These are phyloP conservation scores for Coreoperca whiteheadi DNA, from an alignment of 2,113 vertebrate genomes.

Conservation along the genomic window DNA sequence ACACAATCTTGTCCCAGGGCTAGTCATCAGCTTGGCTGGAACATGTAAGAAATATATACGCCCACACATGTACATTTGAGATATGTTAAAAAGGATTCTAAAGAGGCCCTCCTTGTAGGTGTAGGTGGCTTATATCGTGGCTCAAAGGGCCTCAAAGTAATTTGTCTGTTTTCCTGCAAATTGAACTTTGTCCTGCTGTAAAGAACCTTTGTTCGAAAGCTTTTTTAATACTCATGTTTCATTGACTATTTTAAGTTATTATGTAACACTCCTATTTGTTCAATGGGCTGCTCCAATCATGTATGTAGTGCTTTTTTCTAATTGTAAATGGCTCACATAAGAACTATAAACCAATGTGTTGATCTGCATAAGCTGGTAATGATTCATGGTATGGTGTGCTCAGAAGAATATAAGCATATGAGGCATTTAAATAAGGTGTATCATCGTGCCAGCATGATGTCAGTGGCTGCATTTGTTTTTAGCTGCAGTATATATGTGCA, in stretches of 20 bases:
- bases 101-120: conserved; percentile 53
- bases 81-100: conserved; percentile 58
- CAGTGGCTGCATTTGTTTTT: conserved; percentile 53
- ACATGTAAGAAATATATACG: conserved; percentile 64
- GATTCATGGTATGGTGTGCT: conserved; percentile 56
- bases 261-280: conserved; percentile 49
- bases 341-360: conserved; percentile 45
- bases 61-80: conserved; percentile 69
- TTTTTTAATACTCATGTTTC: conserved; percentile 58
- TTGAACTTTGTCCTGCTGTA: conserved; percentile 54
- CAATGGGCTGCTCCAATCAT: conserved; percentile 39
- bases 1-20: conserved; percentile 75
- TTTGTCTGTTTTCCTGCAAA: conserved; percentile 46
- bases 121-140: conserved; percentile 43
- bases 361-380: conserved; percentile 70
- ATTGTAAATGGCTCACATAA: conserved; percentile 61
- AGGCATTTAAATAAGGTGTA: conserved; percentile 50
- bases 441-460: conserved; percentile 43
- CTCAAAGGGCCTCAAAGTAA: conserved; percentile 47
- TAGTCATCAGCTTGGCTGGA: conserved; percentile 72
- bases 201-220: conserved; percentile 23
- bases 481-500: conserved; percentile 41
- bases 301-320: conserved; percentile 5
- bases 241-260: conserved; percentile 58
- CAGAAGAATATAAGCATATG: conserved; percentile 25